A percentile compares a stretch with the other conserved stretches of the same genome.
phyloP scores from a whole-genome alignment of 53 echinoderm and acorn worm species.

The Holothuria scabra region DNA sequence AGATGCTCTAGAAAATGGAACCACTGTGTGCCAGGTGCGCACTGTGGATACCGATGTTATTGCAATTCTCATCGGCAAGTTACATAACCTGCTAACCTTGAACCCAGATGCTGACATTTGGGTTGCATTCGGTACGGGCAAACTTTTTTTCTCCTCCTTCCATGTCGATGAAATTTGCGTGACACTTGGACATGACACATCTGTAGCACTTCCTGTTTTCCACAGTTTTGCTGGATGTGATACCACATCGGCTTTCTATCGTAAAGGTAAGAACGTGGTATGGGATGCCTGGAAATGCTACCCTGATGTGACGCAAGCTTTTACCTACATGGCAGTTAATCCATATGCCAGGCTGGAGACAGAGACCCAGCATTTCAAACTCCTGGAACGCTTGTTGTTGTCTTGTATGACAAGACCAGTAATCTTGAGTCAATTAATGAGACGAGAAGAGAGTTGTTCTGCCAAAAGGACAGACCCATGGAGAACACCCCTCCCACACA shows the following conservation, averaged over 20 bases:
- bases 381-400: constrained; percentile 26
- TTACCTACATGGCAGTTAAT: constrained; percentile 42
- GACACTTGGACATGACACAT: constrained; percentile 55
- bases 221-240: constrained; percentile 68
- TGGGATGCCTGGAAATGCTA: constrained; percentile 63
- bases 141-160: constrained; percentile 47
- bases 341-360: constrained; percentile 4
- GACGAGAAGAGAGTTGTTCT: constrained; percentile 34
- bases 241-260: constrained; percentile 52
- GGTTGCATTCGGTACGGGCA: constrained; percentile 66
- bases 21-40: constrained; percentile 42
- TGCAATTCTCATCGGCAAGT: constrained; percentile 58
- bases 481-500: constrained; percentile 45
- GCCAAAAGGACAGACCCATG: constrained; percentile 7
- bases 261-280: constrained; percentile 48
- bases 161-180: constrained; percentile 49
- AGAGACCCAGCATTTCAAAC: constrained; percentile 17
- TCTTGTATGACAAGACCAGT: constrained; percentile 34
- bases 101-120: constrained; percentile 53
- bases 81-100: constrained; percentile 10
- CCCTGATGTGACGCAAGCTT: constrained; percentile 58
- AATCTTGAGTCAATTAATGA: constrained; percentile 25
- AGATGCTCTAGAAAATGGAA: constrained; percentile 50
- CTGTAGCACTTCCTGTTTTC: constrained; percentile 47
- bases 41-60: constrained; percentile 74